A percentile compares a stretch with the other conserved stretches of the same genome.
These are phyloP conservation scores for Salvelinus namaycush DNA, from an alignment of 2,113 vertebrate species.

Conservation along the genomic window DNA sequence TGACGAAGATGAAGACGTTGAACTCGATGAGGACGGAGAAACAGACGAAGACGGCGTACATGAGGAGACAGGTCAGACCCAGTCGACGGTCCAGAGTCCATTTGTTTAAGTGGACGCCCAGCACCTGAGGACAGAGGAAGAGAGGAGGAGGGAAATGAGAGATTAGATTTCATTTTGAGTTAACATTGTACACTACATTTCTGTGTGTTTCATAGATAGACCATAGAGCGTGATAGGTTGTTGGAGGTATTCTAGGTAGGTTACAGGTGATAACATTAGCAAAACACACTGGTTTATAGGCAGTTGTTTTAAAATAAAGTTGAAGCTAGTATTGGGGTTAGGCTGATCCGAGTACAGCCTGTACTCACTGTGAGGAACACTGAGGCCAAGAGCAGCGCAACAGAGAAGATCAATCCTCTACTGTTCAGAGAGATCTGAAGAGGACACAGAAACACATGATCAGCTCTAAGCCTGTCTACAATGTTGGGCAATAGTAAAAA, in stretches of 20 bases:
- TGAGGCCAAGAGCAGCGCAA: slow-evolving; percentile 88
- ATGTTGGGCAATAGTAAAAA: not conserved
- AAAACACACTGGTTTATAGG: not conserved
- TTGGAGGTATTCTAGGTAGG: not conserved
- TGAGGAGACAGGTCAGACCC: slow-evolving; percentile 83
- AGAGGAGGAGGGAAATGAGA: not conserved
- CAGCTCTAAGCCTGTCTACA: not conserved
- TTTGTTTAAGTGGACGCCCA: slow-evolving; percentile 92
- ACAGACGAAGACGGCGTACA: slow-evolving; percentile 90
- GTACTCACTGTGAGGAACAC: slow-evolving; percentile 91
- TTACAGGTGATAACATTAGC: not conserved
- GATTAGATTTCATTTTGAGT: not conserved
- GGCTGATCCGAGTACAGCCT: not conserved
- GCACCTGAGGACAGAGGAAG: slow-evolving; percentile 74
- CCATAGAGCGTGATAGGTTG: too few species aligned
- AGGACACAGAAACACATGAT: slow-evolving; percentile 46
- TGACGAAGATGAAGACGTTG: slow-evolving; percentile 96
- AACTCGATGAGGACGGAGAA: slow-evolving; percentile 96
- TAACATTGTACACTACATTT: not conserved
- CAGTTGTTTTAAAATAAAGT: not conserved
- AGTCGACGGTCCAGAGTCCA: slow-evolving; percentile 93
- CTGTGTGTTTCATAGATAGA: too few species aligned
- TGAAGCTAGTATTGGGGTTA: not conserved
- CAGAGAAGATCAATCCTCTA: slow-evolving; percentile 92
- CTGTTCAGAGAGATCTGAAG: slow-evolving; percentile 89